phyloP scores from a whole-genome alignment of 1,140 invertebrate species.

The Drosophila melanica region DNA sequence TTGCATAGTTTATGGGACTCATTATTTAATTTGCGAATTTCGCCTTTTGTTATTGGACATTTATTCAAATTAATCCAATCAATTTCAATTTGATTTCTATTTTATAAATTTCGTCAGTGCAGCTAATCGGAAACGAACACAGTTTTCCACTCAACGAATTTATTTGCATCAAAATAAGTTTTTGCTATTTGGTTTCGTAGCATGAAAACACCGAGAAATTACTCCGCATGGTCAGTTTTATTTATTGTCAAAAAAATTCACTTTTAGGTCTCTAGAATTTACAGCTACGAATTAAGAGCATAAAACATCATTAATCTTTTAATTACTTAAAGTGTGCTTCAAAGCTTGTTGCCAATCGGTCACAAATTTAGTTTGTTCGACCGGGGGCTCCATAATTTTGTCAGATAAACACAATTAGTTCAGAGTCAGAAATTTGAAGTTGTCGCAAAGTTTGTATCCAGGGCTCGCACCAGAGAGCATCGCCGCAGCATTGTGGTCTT shows the following conservation, averaged over 20 bases:
- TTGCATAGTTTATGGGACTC: not conserved
- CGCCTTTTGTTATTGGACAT: not conserved
- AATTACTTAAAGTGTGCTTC: not conserved
- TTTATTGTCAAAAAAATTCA: conserved; percentile 13
- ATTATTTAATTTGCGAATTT: not conserved
- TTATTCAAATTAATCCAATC: not conserved
- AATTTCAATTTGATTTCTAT: not conserved
- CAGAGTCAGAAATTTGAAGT: conserved; percentile 23
- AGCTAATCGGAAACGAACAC: conserved; percentile 52
- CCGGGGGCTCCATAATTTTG: not conserved
- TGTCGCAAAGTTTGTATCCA: conserved; percentile 13
- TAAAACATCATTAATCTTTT: not conserved
- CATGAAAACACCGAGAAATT: conserved; percentile 8
- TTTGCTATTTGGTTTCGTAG: conserved; percentile 18
- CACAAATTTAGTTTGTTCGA: conserved; percentile 28
- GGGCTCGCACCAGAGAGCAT: not conserved
- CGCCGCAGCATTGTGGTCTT: conserved; percentile 1
- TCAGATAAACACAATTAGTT: conserved; percentile 59
- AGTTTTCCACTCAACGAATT: conserved; percentile 54
- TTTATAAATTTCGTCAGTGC: not conserved
- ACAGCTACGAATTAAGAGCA: too few relatives aligned
- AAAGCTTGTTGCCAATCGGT: conserved; percentile 28
- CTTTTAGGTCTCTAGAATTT: too few relatives aligned
- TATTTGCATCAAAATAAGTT: conserved; percentile 50
- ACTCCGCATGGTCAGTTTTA: conserved; percentile 31